phyloP scores from a whole-genome alignment of 2,888 invertebrate species.

The Apamea sordens region DNA sequence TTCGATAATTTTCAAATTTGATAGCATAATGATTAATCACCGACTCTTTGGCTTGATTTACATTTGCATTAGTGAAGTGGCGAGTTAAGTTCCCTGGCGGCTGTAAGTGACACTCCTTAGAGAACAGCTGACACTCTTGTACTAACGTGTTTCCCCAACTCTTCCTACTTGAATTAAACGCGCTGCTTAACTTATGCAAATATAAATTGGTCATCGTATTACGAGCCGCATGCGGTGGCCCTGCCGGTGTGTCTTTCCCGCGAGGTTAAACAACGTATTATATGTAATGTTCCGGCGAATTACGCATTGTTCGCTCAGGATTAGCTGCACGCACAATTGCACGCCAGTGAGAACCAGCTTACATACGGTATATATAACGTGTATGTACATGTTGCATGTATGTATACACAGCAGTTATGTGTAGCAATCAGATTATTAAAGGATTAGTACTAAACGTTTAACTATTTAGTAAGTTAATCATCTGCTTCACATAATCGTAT shows the following conservation, averaged over 20 bases:
- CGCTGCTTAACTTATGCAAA: neutral
- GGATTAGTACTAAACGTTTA: neutral
- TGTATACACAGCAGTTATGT: neutral
- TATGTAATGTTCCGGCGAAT: slow-evolving; percentile 57
- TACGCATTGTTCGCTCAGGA: slow-evolving; percentile 64
- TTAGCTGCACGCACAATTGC: slow-evolving; percentile 51
- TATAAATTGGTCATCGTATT: neutral
- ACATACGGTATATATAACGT: neutral
- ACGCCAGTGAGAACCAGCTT: slow-evolving; percentile 4
- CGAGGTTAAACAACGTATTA: slow-evolving; percentile 48
- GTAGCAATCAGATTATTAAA: neutral
- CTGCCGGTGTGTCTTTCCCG: neutral
- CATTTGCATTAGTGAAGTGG: neutral
- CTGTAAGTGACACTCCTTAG: neutral
- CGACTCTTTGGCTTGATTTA: neutral
- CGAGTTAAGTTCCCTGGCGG: neutral
- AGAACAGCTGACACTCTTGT: too few relatives aligned
- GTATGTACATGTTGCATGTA: neutral
- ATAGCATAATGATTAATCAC: neutral
- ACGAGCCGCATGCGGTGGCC: too few relatives aligned
- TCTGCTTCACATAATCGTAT: neutral
- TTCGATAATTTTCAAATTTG: too few relatives aligned
- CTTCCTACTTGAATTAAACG: neutral
- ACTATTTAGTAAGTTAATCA: neutral
- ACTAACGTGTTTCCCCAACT: neutral